phyloP scores from a whole-genome alignment of 2,797 vertebrate species.

The Paramormyrops hopkinsi region DNA sequence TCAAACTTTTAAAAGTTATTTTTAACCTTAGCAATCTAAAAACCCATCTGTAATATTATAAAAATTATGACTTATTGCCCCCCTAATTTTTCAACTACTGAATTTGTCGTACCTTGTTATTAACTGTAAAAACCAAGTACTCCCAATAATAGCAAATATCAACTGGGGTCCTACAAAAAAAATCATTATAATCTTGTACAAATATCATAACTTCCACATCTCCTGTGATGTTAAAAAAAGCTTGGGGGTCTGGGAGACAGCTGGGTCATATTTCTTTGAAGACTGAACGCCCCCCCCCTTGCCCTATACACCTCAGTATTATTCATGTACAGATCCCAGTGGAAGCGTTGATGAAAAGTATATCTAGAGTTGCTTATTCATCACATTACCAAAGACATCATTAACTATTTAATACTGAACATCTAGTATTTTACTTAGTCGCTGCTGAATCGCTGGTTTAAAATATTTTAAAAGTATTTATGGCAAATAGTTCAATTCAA shows the following conservation, averaged over 20 bases:
- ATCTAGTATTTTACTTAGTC: background rate
- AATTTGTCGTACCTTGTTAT: background rate
- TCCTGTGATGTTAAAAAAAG: constrained; percentile 4
- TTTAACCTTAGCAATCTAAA: background rate
- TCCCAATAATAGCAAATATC: background rate
- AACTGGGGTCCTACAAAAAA: background rate
- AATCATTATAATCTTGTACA: constrained; percentile 41
- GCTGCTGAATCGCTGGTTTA: background rate
- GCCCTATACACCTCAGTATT: background rate
- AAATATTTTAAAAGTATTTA: background rate
- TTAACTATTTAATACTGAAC: constrained; percentile 1
- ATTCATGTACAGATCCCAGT: constrained; percentile 14
- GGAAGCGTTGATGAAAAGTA: constrained; percentile 3
- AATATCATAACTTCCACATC: background rate
- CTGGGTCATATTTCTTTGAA: background rate
- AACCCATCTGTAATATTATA: background rate
- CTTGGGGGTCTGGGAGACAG: constrained; percentile 1
- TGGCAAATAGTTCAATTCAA: background rate
- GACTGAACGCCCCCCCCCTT: background rate
- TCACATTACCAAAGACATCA: background rate
- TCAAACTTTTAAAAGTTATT: background rate
- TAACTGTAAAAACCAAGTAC: background rate
- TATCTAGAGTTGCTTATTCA: background rate
- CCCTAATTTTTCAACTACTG: background rate
- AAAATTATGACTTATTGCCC: background rate